These are phyloP conservation scores for Clarias gariepinus DNA, from an alignment of 2,113 vertebrate species.

Conservation along the genomic window DNA sequence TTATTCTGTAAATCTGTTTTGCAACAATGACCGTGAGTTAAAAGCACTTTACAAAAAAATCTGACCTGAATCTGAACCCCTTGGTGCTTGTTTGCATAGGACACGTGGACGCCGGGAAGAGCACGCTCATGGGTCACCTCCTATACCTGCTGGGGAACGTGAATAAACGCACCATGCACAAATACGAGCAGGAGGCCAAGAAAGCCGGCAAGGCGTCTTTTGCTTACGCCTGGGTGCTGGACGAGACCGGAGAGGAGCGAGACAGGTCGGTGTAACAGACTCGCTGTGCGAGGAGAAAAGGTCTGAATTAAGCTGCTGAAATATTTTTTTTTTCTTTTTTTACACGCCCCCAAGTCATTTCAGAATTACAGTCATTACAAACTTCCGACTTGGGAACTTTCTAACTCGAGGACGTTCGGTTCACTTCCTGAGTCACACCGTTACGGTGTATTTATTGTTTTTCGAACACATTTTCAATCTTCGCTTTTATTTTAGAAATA, in stretches of 20 bases:
- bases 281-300: not conserved
- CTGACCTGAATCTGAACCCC: no score
- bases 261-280: conserved; percentile 78
- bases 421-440: not conserved
- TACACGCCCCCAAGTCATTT: not conserved
- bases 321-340: not conserved
- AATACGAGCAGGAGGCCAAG: conserved; percentile 96
- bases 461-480: not conserved
- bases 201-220: conserved; percentile 98
- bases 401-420: not conserved
- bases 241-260: conserved; percentile 97
- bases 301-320: not conserved
- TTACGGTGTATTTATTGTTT: not conserved
- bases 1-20: no score
- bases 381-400: not conserved
- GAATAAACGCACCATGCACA: conserved; percentile 98
- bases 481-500: not conserved
- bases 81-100: conserved; percentile 66
- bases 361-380: conserved; percentile 1
- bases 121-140: conserved; percentile 97
- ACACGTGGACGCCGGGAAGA: conserved; percentile 98
- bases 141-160: conserved; percentile 94
- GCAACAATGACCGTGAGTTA: no score
- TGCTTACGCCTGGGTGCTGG: conserved; percentile 97
- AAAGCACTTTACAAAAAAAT: no score